These are phyloP conservation scores for Scaptodrosophila lebanonensis DNA, from an alignment of 1,140 invertebrate species.

Conservation along the genomic window DNA sequence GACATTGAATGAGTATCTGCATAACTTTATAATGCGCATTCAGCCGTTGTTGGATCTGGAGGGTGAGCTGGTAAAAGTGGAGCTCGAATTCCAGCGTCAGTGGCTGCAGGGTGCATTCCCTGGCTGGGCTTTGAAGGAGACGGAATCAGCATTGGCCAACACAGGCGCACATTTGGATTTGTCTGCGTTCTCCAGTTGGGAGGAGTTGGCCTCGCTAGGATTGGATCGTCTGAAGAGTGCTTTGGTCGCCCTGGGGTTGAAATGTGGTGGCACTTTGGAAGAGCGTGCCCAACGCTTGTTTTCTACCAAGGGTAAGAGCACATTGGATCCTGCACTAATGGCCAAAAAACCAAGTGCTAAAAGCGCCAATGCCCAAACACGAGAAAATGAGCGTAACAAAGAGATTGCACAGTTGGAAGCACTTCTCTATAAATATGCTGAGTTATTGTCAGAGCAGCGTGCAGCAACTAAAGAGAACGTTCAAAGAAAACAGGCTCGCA, in stretches of 20 bases:
- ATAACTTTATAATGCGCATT: conserved; percentile 89
- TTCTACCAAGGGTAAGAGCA: conserved; percentile 94
- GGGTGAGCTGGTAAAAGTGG: conserved; percentile 86
- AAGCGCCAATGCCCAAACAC: conserved; percentile 81
- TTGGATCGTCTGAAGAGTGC: conserved; percentile 98
- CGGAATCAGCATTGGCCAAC: conserved; percentile 93
- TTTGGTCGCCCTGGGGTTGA: conserved; percentile 96
- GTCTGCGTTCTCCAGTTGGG: conserved; percentile 97
- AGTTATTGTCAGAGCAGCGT: conserved; percentile 89
- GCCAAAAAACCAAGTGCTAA: conserved; percentile 87
- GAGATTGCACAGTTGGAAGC: conserved; percentile 92
- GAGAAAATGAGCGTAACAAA: conserved; percentile 86
- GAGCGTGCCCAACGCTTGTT: conserved; percentile 97
- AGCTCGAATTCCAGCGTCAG: conserved; percentile 90
- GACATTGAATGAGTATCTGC: conserved; percentile 91
- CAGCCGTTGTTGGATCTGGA: conserved; percentile 94
- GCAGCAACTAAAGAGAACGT: conserved; percentile 98
- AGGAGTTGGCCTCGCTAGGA: conserved; percentile 97
- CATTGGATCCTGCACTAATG: conserved; percentile 92
- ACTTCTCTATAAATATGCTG: conserved; percentile 91
- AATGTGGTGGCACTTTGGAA: conserved; percentile 98
- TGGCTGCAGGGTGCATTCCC: conserved; percentile 94
- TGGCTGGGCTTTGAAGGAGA: conserved; percentile 96
- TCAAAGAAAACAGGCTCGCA: conserved; percentile 97
- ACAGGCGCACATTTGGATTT: conserved; percentile 97